phyloP scores from a whole-genome alignment of 2,888 invertebrate species.

The Acleris holmiana region DNA sequence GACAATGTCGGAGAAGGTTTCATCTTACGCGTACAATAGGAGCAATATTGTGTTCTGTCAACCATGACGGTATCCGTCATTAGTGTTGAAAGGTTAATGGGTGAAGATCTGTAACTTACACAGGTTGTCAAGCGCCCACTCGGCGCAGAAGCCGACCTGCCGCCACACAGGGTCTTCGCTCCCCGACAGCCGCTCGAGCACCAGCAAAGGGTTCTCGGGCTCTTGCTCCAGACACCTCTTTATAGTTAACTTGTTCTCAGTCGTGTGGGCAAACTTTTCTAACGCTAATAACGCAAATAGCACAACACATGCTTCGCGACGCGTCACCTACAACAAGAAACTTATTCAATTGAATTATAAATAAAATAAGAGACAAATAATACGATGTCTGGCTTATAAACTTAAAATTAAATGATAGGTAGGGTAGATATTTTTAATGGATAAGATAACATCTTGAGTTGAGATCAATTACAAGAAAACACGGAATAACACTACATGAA shows the following conservation, averaged over 20 bases:
- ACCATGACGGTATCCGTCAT: too few relatives aligned
- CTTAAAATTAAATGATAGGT: too few relatives aligned
- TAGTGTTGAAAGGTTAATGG: too few relatives aligned
- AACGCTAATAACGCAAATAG: conserved; percentile 94
- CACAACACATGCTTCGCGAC: conserved; percentile 89
- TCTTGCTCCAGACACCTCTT: conserved; percentile 86
- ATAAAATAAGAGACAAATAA: background rate
- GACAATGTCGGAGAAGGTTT: too few relatives aligned
- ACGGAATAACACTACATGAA: too few relatives aligned
- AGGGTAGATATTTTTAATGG: too few relatives aligned
- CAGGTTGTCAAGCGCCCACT: conserved; percentile 96
- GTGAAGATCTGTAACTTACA: conserved; percentile 66
- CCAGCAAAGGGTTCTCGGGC: conserved; percentile 86
- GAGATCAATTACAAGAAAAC: too few relatives aligned
- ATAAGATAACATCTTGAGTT: too few relatives aligned
- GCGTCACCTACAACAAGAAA: conserved; percentile 48
- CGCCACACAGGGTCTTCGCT: conserved; percentile 87
- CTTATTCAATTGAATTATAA: background rate
- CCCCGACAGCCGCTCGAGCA: conserved; percentile 87
- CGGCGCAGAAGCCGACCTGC: conserved; percentile 96
- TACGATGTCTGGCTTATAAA: too few relatives aligned
- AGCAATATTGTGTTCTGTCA: too few relatives aligned
- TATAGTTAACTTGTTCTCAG: conserved; percentile 93
- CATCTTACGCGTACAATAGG: too few relatives aligned
- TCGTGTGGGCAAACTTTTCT: conserved; percentile 97